Evolutionary conservation across 2,113 vertebrate genomes (phyloP).

Genomic region (Cinclus mexicanus): DNA sequence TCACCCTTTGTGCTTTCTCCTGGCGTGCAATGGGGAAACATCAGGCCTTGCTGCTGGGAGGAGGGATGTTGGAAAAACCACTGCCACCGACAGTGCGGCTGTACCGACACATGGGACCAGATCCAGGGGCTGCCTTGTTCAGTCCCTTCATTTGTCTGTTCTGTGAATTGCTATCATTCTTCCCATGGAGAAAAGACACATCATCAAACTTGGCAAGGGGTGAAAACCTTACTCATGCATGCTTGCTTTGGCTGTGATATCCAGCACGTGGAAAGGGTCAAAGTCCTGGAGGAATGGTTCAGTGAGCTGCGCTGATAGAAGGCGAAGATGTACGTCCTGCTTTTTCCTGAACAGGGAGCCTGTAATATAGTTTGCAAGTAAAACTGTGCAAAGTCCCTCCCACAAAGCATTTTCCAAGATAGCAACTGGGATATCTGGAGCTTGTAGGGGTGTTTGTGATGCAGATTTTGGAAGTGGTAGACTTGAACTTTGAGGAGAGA

Average conservation of each 20-base stretch:
- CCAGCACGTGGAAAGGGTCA: neutral
- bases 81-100: fast-evolving
- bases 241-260: neutral
- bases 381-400: neutral
- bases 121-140: neutral
- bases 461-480: neutral
- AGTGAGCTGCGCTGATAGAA: neutral
- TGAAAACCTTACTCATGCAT: neutral
- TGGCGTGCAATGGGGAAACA: neutral
- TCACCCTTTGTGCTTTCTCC: neutral
- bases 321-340: neutral
- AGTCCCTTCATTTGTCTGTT: neutral
- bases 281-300: neutral
- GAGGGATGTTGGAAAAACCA: neutral
- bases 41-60: neutral
- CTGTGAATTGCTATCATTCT: neutral
- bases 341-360: neutral
- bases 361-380: neutral
- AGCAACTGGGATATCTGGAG: neutral
- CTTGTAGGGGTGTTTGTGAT: neutral
- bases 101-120: fast-evolving
- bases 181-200: neutral
- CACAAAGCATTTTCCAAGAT: neutral
- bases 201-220: neutral
- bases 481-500: neutral